phyloP scores from a whole-genome alignment of 2,113 vertebrate genomes.

The Potamarius usumacintae region DNA sequence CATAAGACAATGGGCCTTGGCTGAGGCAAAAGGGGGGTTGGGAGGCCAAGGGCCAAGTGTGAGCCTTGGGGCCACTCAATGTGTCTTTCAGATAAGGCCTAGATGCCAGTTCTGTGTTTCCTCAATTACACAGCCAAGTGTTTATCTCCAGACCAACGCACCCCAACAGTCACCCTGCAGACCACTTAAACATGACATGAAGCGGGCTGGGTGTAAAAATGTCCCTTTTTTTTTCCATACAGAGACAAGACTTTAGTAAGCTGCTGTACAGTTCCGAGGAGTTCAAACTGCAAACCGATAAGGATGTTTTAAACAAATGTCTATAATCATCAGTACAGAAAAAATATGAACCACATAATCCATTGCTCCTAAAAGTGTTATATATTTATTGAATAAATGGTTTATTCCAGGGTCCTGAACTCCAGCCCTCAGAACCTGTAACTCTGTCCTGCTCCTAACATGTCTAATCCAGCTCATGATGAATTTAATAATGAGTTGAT shows the following conservation, averaged over 20 bases:
- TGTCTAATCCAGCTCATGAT: slow-evolving; percentile 4
- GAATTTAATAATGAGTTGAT: slow-evolving; percentile 9
- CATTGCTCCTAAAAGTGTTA: neutral
- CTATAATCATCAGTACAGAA: neutral
- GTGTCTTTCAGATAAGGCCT: slow-evolving; percentile 63
- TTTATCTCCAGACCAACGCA: slow-evolving; percentile 53
- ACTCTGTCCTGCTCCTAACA: neutral
- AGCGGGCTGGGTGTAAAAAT: neutral
- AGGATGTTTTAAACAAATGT: neutral
- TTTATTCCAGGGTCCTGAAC: neutral
- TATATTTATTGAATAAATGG: neutral
- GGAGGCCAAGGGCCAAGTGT: slow-evolving; percentile 18
- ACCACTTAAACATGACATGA: slow-evolving; percentile 34
- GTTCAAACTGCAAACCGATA: neutral
- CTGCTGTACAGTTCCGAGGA: neutral
- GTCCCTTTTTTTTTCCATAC: neutral
- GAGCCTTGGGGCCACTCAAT: slow-evolving; percentile 53
- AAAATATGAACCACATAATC: neutral
- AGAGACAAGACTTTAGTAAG: neutral
- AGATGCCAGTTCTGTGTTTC: slow-evolving; percentile 56
- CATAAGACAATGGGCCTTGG: slow-evolving; percentile 53
- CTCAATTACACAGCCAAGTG: slow-evolving; percentile 58
- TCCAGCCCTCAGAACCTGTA: neutral
- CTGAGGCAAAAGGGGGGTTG: slow-evolving; percentile 51
- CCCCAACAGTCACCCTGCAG: slow-evolving; percentile 47